phyloP scores from a whole-genome alignment of 2,888 invertebrate species.

The Dichetophora obliterata region DNA sequence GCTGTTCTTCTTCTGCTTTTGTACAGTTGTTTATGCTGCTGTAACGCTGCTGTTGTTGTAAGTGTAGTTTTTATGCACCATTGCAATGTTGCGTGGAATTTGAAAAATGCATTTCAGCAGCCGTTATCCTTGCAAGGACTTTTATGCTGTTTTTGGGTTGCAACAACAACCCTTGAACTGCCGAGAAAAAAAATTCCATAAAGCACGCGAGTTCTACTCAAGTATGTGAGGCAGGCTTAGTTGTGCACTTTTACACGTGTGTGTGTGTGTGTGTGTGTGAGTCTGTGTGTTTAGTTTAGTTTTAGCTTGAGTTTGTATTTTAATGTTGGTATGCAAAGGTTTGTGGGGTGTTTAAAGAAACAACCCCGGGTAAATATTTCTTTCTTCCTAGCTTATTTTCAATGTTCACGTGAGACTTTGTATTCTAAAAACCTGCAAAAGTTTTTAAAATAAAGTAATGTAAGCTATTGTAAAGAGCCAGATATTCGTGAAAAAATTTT shows the following conservation, averaged over 20 bases:
- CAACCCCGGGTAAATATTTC: neutral
- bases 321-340: neutral
- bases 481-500: too few species aligned
- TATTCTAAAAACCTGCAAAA: neutral
- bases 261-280: neutral
- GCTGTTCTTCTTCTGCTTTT: neutral
- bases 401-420: neutral
- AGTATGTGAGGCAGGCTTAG: neutral
- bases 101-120: slow-evolving; percentile 46
- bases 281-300: neutral
- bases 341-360: neutral
- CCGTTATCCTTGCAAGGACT: slow-evolving; percentile 32
- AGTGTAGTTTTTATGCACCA: slow-evolving; percentile 40
- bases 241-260: neutral
- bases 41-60: slow-evolving; percentile 13
- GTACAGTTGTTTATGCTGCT: slow-evolving; percentile 28
- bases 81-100: slow-evolving; percentile 50
- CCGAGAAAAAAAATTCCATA: slow-evolving; percentile 18
- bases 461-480: too few species aligned
- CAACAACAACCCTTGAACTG: slow-evolving; percentile 13
- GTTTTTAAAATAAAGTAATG: too few species aligned
- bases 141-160: slow-evolving; percentile 3
- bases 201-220: slow-evolving; percentile 12
- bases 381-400: neutral
- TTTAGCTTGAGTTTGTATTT: neutral